Evolutionary conservation across 1,140 invertebrate species (phyloP).

Genomic region (Leptinotarsa texana): DNA sequence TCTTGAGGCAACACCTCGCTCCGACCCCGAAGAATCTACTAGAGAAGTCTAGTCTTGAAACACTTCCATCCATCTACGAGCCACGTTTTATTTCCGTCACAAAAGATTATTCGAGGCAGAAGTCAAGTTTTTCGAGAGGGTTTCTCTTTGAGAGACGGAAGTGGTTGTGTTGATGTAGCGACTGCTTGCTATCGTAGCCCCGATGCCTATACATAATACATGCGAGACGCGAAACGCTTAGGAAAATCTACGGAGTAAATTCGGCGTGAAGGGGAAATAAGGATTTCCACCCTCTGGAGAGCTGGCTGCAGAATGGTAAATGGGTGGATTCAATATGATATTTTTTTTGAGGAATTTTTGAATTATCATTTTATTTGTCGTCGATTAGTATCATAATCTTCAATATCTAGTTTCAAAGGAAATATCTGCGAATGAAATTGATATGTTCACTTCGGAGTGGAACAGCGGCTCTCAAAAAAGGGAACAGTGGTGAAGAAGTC

Average conservation of each 20-base stretch:
- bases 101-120: conserved; percentile 1
- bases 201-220: neutral
- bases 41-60: too few relatives aligned
- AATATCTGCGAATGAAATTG: too few relatives aligned
- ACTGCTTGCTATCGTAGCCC: neutral
- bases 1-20: neutral
- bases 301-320: neutral
- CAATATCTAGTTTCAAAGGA: too few relatives aligned
- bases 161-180: neutral
- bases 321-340: too few relatives aligned
- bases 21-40: neutral
- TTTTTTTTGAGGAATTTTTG: too few relatives aligned
- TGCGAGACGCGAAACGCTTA: neutral
- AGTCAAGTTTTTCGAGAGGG: neutral
- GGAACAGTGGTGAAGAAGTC: too few relatives aligned
- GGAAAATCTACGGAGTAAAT: neutral
- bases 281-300: neutral
- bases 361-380: too few relatives aligned
- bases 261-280: neutral
- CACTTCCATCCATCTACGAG: neutral
- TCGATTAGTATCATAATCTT: too few relatives aligned
- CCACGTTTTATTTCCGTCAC: neutral
- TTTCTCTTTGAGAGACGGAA: neutral
- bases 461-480: too few relatives aligned
- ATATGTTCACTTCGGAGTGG: too few relatives aligned